Base-by-base conservation (phyloP, 2,113 vertebrate species). In the Eonycteris spelaea region DNA sequence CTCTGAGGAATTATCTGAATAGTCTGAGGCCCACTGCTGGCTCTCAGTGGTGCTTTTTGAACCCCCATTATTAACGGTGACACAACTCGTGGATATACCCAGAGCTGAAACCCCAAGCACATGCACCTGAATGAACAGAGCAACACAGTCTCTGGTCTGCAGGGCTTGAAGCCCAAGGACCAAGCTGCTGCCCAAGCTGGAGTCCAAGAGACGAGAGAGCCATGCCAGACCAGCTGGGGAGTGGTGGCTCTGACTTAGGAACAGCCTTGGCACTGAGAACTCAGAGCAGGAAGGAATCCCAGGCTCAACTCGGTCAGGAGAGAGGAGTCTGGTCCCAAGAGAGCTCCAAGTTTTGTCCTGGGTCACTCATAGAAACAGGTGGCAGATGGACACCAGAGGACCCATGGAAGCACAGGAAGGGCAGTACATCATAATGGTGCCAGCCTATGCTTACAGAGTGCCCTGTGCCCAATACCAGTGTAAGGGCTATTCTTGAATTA, bases 391-490 rank as follows among this genome's bases (percentile, higher is more conserved):
- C 55, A 10, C 48, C 28, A 33, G 71, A 63, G 22, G 80, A 55
- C n/a, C n/a, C 57, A 28, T 2, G 28, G 38, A 88, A 67, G 15
- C 59, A 40, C 43, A 75, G 78, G 40, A 33, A 74, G 8, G 22
- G 16, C 33, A 71, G 40, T 55, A 14, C 2, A 7, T 9, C 3
- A 3, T n/a, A 38, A 16, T 0, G 6, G 55, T n/a, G n/a, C 35
- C 38, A 77, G 78, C 18, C 18, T 35, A 28, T 4, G 24, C 51
- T 24, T 38, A 24, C 30, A 35, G 33, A 57, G 35, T 33, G 28
- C n/a, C 16, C 9, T 21, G 65, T 71, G 22, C 59, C 55, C 2
- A 35, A 35, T 28, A 51, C 22, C 68, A 59, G 26, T 38, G 48
- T 53, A 59, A 77, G 1, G 45, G 19, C 57, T 87, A 16, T 35